Conservation (phyloP, 2,888 invertebrate genomes). For the Drosophila peninsularis region DNA sequence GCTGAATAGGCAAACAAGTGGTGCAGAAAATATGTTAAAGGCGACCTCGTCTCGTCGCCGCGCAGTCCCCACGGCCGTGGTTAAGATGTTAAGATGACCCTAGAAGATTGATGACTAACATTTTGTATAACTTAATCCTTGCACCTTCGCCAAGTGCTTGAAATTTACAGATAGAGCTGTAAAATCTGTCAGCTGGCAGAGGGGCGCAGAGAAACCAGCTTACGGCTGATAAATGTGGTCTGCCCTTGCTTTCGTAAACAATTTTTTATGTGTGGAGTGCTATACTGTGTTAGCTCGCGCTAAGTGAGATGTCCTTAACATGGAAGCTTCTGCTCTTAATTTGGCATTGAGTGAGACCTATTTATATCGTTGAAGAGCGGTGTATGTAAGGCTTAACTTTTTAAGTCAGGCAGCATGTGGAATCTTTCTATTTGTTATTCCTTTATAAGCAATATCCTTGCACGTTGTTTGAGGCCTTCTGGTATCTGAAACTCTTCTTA, state of each 20-base stretch:
- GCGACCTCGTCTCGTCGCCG: background rate
- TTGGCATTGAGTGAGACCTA: background rate
- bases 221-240: background rate
- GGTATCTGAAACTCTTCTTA: too few species aligned
- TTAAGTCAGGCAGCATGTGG: background rate
- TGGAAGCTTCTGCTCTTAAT: too few species aligned
- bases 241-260: background rate
- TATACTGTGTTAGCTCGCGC: background rate
- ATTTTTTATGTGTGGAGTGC: background rate
- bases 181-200: background rate
- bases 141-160: constrained; percentile 7
- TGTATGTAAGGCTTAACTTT: background rate
- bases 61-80: background rate
- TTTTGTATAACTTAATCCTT: constrained; percentile 42
- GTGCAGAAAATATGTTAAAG: constrained; percentile 43
- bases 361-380: background rate
- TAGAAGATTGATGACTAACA: constrained; percentile 36
- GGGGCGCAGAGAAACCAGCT: background rate
- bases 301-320: background rate
- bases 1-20: constrained; percentile 32
- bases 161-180: constrained; percentile 22
- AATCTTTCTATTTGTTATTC: background rate
- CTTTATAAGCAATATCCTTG: too few species aligned
- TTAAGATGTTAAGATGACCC: constrained; percentile 14
- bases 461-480: too few species aligned